Conservation (phyloP, 2,888 invertebrate species). For the Salticus scenicus region DNA sequence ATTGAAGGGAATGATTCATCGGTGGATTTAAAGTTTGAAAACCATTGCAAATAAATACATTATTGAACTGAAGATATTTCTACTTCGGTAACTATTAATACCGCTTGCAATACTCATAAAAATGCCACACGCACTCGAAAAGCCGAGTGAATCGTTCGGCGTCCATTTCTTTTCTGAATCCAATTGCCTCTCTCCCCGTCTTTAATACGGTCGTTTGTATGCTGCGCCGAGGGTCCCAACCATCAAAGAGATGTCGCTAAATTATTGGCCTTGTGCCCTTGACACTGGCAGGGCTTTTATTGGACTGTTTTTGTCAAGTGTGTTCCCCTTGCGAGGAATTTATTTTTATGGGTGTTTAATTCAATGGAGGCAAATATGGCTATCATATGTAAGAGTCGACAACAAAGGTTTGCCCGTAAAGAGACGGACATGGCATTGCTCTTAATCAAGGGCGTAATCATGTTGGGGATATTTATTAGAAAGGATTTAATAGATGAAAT, state of each 20-base stretch:
- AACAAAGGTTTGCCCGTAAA: neutral
- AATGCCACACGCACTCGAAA: neutral
- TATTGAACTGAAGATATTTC: too few species aligned
- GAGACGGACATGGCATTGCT: too few species aligned
- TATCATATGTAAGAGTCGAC: conserved; percentile 1
- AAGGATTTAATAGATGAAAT: neutral
- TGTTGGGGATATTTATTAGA: neutral
- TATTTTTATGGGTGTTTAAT: conserved; percentile 65
- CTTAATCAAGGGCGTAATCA: conserved; percentile 11
- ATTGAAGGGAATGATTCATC: too few species aligned
- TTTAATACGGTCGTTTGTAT: conserved; percentile 46
- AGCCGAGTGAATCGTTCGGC: neutral
- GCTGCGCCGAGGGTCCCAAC: conserved; percentile 5
- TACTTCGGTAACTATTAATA: neutral
- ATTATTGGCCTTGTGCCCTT: conserved; percentile 12
- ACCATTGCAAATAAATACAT: too few species aligned
- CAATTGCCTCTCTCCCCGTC: neutral
- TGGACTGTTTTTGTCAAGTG: conserved; percentile 42
- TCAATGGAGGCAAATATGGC: conserved; percentile 46
- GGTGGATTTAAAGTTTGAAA: too few species aligned
- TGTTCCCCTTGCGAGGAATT: conserved; percentile 45
- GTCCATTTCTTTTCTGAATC: neutral
- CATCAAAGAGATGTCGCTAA: conserved; percentile 23
- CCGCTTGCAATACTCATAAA: conserved; percentile 14
- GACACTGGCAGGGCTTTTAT: conserved; percentile 25